Percentiles rank a stretch among this genome's conserved stretches.
phyloP scores from a whole-genome alignment of 2,888 invertebrate genomes.

The Tineola bisselliella region DNA sequence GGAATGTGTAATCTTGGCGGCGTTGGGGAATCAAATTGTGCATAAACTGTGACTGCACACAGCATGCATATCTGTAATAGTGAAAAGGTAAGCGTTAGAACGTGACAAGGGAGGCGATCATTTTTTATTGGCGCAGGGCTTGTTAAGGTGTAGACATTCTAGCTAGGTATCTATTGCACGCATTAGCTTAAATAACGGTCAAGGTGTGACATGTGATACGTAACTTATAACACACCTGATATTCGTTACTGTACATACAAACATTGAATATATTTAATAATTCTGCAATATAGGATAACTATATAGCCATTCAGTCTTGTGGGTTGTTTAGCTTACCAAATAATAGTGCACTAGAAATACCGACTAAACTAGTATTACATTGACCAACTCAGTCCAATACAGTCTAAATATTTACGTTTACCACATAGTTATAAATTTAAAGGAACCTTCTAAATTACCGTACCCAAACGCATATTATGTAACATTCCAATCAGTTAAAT shows the following conservation, averaged over 20 bases:
- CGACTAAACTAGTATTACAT: background rate
- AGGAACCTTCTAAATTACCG: too few relatives aligned
- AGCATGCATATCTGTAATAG: conserved; percentile 58
- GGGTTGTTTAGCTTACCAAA: background rate
- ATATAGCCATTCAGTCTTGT: background rate
- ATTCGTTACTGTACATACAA: background rate
- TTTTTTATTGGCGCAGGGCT: background rate
- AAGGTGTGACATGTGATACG: background rate
- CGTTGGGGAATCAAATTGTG: conserved; percentile 61
- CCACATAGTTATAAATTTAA: background rate
- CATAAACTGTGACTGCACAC: conserved; percentile 61
- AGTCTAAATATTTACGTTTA: background rate
- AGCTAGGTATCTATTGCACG: background rate
- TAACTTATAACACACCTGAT: background rate
- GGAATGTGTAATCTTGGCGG: conserved; percentile 75
- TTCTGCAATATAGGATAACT: background rate
- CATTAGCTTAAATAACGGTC: background rate
- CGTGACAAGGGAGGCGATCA: too few relatives aligned
- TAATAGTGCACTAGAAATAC: background rate
- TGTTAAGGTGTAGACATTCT: background rate
- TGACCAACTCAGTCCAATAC: background rate
- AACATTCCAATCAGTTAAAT: too few relatives aligned
- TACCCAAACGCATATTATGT: too few relatives aligned
- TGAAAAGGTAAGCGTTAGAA: background rate
- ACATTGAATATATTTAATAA: background rate